Evolutionary conservation across 2,888 invertebrate genomes (phyloP), one percentile per base, ranked within the genome.

Genomic region (Limenitis camilla): DNA sequence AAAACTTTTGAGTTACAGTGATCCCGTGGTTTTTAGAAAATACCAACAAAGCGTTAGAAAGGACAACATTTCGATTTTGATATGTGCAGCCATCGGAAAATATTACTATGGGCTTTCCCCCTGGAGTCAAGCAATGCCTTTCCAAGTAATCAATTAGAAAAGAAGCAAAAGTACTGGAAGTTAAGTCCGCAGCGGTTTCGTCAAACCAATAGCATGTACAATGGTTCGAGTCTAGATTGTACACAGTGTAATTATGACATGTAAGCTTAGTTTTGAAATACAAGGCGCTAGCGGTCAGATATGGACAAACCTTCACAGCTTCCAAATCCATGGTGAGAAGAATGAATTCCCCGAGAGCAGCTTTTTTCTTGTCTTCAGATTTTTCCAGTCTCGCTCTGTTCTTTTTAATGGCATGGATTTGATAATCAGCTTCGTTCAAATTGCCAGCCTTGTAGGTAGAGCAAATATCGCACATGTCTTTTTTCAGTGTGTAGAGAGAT

Each of bases 11-110:
- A 9, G 43, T 47, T 9, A 55, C 56, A 1, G 10, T 46, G 1
- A 52, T 33, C 8, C 40, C 31, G 32, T 58, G 33, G 7, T 48
- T 36, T 8, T 40, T 42, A n/a, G 40, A 31, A 6, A 53, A 43
- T 6, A 60, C 43, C 7, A 64, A 58, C 62, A 56, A 61, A 61
- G 9, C 52, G 11, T 8, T 62, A 7, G 0, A 56, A 45, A 7
- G 10, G 33, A n/a, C n/a, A n/a, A n/a, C n/a, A 41, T 45, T 45
- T 4, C 36, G 27, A 19, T 40, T 46, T 38, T 47, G 63, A 35
- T 58, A 61, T 6, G 62, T 63, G 41, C 63, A 64, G n/a, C 61
- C 65, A 45, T 67, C 64, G 5, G 61, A 60, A 38, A 47, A 56
- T 36, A 56, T 56, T 19, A 57, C 29, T 35, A 53, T 55, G 3